phyloP scores from a whole-genome alignment of 2,888 invertebrate genomes.

The Apantesis nais region DNA sequence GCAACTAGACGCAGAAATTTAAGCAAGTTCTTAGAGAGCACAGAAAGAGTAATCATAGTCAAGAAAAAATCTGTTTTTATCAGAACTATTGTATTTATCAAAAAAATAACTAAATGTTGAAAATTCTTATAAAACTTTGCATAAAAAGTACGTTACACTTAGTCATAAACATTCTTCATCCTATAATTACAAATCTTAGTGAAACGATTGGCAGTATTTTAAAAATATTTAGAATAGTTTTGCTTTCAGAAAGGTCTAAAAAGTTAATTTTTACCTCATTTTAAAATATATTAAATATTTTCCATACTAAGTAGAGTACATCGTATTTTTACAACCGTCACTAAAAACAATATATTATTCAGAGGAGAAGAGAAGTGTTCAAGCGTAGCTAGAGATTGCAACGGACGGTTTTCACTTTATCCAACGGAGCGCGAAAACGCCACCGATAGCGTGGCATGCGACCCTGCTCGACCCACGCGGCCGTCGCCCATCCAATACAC shows the following conservation, averaged over 20 bases:
- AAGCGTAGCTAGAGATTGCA: constrained; percentile 68
- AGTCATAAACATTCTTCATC: background rate
- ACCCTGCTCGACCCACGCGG: constrained; percentile 27
- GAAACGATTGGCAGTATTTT: constrained; percentile 28
- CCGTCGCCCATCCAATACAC: constrained; percentile 26
- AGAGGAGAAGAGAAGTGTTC: constrained; percentile 63
- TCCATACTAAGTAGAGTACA: constrained; percentile 20
- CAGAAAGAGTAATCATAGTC: background rate
- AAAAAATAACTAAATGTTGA: too few relatives aligned
- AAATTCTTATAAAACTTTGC: too few relatives aligned
- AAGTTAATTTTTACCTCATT: constrained; percentile 32
- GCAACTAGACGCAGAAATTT: too few relatives aligned
- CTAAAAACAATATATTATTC: constrained; percentile 41
- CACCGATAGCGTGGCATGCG: constrained; percentile 42
- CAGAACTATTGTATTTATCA: too few relatives aligned
- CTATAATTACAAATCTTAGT: constrained; percentile 4
- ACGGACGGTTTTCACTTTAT: constrained; percentile 67
- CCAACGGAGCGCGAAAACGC: constrained; percentile 68
- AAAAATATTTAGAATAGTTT: constrained; percentile 40
- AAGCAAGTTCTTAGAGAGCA: too few relatives aligned
- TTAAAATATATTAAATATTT: constrained; percentile 31
- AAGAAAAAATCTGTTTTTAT: too few relatives aligned
- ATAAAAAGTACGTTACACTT: background rate
- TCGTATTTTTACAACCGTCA: constrained; percentile 34
- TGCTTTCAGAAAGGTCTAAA: constrained; percentile 30